These are phyloP conservation scores for Dendrolimus punctatus DNA, from an alignment of 1,140 invertebrate species.

Conservation along the genomic window DNA sequence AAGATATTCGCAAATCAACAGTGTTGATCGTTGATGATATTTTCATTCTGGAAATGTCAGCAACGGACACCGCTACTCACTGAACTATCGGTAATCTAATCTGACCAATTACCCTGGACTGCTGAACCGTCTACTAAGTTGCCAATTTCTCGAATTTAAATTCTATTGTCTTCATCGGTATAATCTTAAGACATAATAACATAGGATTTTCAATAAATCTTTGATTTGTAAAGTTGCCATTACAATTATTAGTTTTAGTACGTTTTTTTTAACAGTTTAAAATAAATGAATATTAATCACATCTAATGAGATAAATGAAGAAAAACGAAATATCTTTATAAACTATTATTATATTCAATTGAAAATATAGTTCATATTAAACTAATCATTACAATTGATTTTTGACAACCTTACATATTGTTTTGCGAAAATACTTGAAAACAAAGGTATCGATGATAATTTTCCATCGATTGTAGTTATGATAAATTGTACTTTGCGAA, in stretches of 20 bases:
- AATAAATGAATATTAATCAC: not conserved
- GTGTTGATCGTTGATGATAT: conserved; percentile 63
- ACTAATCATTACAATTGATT: too few relatives aligned
- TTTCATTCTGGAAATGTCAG: conserved; percentile 62
- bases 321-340: too few relatives aligned
- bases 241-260: conserved; percentile 22
- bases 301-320: too few relatives aligned
- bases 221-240: conserved; percentile 53
- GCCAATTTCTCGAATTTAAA: conserved; percentile 26
- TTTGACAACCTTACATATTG: conserved; percentile 21
- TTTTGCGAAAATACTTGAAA: conserved; percentile 5
- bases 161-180: conserved; percentile 9
- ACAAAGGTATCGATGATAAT: not conserved
- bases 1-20: conserved; percentile 43
- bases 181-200: not conserved
- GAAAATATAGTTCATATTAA: too few relatives aligned
- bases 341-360: too few relatives aligned
- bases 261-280: not conserved
- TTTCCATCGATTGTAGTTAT: conserved; percentile 29
- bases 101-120: conserved; percentile 38
- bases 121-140: conserved; percentile 33
- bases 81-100: conserved; percentile 38
- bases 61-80: conserved; percentile 64
- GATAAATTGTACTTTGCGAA: conserved; percentile 35
- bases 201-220: conserved; percentile 37